Conservation (phyloP, 2,797 vertebrate species). For the Sebastes glaucus region DNA sequence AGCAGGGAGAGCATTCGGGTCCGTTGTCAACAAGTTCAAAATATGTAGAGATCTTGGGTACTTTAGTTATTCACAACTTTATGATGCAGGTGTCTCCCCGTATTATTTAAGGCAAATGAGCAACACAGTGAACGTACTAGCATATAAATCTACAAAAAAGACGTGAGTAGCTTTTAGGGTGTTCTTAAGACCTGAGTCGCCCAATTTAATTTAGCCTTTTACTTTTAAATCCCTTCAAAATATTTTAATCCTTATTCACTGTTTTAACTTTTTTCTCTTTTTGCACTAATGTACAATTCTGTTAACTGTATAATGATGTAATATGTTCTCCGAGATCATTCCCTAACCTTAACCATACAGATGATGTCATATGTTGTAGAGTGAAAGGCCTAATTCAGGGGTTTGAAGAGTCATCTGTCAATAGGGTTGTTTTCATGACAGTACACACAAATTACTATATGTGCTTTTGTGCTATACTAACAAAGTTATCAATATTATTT, state of each 20-base stretch:
- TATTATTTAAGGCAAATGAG: no score
- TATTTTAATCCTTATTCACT: not conserved
- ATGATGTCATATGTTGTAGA: not conserved
- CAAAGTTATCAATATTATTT: not conserved
- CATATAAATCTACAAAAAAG: not conserved
- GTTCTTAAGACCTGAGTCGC: not conserved
- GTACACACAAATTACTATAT: no score
- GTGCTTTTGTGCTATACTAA: not conserved
- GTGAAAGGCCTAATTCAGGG: not conserved
- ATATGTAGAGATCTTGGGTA: no score
- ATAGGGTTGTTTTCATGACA: not conserved
- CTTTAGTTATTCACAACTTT: not conserved
- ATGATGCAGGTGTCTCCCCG: no score
- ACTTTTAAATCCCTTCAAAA: not conserved
- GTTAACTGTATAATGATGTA: not conserved
- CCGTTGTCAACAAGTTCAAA: no score
- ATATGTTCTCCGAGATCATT: no score
- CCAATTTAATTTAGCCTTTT: not conserved
- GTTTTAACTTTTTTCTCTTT: not conserved
- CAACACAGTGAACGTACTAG: no score
- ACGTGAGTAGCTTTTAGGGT: not conserved
- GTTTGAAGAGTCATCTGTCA: not conserved
- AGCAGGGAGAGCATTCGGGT: no score
- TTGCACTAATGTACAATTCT: not conserved
- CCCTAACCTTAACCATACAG: no score